Conservation (phyloP, 2,797 vertebrate genomes). For the Garrulus glandarius region DNA sequence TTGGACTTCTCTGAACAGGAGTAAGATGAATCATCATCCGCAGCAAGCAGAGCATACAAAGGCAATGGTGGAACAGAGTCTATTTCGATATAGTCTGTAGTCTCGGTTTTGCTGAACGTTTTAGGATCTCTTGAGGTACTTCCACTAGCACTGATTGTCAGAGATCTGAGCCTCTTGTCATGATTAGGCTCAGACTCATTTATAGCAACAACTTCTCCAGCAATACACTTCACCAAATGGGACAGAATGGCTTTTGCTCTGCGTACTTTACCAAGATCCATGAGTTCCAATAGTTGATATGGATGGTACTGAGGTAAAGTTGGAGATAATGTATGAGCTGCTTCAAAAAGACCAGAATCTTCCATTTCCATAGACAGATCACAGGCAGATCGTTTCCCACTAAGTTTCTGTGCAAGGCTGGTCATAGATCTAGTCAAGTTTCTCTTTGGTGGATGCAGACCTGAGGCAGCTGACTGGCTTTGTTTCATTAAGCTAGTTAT, state of each 20-base stretch:
- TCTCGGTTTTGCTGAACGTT: conserved; percentile 86
- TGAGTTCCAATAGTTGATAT: conserved; percentile 92
- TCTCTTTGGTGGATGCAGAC: conserved; percentile 81
- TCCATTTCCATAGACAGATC: conserved; percentile 90
- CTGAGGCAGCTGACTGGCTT: conserved; percentile 79
- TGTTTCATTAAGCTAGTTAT: conserved; percentile 84
- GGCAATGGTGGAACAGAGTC: conserved; percentile 94
- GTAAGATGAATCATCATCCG: conserved; percentile 84
- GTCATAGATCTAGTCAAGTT: conserved; percentile 91
- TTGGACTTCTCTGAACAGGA: conserved; percentile 79
- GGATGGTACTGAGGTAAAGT: conserved; percentile 97
- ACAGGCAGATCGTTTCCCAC: conserved; percentile 87
- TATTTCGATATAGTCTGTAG: conserved; percentile 92
- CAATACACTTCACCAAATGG: conserved; percentile 96
- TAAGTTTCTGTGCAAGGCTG: conserved; percentile 95
- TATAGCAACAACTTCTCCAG: conserved; percentile 90
- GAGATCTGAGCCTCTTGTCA: conserved; percentile 86
- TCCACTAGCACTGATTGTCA: conserved; percentile 93
- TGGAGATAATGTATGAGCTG: conserved; percentile 90
- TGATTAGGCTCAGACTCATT: conserved; percentile 81
- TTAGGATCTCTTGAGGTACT: conserved; percentile 89
- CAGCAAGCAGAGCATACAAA: conserved; percentile 91
- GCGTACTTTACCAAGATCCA: conserved; percentile 96
- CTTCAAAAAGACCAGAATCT: conserved; percentile 96
- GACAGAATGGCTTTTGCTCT: conserved; percentile 96